These are phyloP conservation scores for Melanotaenia pygmaea DNA, from an alignment of 2,797 vertebrate species.

Conservation along the genomic window DNA sequence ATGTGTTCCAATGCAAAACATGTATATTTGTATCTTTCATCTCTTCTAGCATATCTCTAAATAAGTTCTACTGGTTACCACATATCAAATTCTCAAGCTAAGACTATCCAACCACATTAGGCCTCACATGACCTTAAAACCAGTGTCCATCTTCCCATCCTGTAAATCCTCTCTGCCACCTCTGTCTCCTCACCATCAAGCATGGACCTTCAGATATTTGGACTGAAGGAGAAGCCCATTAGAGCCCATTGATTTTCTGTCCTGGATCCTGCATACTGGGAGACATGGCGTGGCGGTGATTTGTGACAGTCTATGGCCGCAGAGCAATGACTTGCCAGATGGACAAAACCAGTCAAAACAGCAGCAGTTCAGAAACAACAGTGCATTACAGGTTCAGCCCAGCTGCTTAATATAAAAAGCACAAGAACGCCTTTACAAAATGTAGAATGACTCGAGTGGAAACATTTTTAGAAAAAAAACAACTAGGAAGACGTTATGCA, in stretches of 20 bases:
- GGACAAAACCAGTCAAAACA: conserved; percentile 29
- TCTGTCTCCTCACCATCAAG: conserved; percentile 57
- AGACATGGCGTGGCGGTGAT: conserved; percentile 71
- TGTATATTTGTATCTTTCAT: no score
- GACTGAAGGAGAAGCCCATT: conserved; percentile 75
- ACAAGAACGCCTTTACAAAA: background rate
- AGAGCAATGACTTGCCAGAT: conserved; percentile 49
- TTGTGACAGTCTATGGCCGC: conserved; percentile 69
- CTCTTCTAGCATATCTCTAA: no score
- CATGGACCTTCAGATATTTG: conserved; percentile 74
- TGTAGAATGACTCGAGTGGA: background rate
- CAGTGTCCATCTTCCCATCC: conserved; percentile 19
- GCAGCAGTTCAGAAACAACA: conserved; percentile 29
- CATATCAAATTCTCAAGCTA: conserved; percentile 8
- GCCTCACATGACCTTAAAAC: conserved; percentile 17
- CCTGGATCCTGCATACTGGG: conserved; percentile 50
- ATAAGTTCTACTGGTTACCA: background rate
- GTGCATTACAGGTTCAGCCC: conserved; percentile 5
- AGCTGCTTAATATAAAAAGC: conserved; percentile 13
- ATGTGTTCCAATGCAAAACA: background rate
- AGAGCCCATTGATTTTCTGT: conserved; percentile 81
- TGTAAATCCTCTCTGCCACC: conserved; percentile 46
- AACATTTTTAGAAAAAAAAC: background rate
- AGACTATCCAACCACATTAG: conserved; percentile 1
- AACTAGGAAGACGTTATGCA: background rate